A percentile compares a stretch with the other conserved stretches of the same genome.
phyloP scores from a whole-genome alignment of 2,113 vertebrate species.

The Ptilorrhoa leucosticta region DNA sequence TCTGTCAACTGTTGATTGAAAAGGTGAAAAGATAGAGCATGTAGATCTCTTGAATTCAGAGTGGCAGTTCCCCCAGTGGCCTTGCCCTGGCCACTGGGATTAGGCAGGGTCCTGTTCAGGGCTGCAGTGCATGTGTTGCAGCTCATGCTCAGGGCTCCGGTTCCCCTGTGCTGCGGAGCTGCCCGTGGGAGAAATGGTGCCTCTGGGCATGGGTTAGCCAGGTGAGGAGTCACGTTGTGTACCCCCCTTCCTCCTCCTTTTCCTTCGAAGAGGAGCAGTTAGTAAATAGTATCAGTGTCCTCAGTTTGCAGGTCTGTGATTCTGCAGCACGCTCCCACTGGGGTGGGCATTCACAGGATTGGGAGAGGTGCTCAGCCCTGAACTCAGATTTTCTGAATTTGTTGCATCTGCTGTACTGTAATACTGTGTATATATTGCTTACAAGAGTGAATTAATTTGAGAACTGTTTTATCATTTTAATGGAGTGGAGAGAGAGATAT shows the following conservation, averaged over 20 bases:
- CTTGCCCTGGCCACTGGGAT: background rate
- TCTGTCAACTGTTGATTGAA: background rate
- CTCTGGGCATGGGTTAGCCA: background rate
- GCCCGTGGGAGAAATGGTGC: background rate
- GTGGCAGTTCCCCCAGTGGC: background rate
- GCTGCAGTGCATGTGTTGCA: background rate
- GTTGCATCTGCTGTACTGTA: background rate
- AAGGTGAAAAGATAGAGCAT: background rate
- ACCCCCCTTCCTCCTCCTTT: background rate
- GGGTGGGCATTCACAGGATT: background rate
- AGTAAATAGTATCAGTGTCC: background rate
- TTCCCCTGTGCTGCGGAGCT: background rate
- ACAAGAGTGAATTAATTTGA: background rate
- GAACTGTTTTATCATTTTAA: background rate
- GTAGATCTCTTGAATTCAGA: background rate
- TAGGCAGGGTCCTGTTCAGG: background rate
- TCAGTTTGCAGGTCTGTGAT: background rate
- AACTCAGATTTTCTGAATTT: background rate
- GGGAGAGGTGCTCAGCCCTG: background rate
- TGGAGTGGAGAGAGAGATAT: background rate
- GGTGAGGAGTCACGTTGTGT: rapidly evolving
- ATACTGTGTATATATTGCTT: background rate
- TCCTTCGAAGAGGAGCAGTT: background rate
- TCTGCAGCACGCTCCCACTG: background rate
- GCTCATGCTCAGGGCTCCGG: rapidly evolving